These are phyloP conservation scores for Porites lobata DNA, from an alignment of 92 coral and sea anemone species.

Conservation along the genomic window DNA sequence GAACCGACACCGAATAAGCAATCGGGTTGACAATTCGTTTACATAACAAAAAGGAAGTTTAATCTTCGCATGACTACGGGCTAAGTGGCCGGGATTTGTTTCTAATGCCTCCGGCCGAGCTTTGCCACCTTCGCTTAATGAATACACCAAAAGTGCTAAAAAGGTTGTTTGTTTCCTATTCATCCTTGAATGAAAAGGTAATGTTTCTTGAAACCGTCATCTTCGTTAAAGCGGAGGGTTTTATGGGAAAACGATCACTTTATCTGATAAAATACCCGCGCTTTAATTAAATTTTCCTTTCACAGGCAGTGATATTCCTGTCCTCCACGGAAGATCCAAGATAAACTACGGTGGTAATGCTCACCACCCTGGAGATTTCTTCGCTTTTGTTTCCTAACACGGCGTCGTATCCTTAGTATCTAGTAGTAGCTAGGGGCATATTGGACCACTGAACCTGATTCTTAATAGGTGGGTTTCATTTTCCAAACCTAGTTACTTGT, in stretches of 20 bases:
- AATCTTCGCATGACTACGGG: background rate
- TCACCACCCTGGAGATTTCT: background rate
- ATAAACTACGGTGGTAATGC: too few relatives aligned
- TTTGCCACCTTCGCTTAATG: background rate
- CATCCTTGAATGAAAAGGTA: background rate
- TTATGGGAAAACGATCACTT: background rate
- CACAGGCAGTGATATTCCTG: background rate
- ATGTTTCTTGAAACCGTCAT: background rate
- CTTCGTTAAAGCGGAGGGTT: background rate
- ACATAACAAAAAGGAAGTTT: background rate
- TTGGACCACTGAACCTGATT: background rate
- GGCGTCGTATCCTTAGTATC: background rate
- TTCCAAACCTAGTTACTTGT: background rate
- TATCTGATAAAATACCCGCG: background rate
- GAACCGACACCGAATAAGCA: constrained; percentile 8
- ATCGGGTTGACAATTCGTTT: background rate
- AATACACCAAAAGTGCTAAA: background rate
- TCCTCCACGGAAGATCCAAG: background rate
- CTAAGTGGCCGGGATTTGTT: background rate
- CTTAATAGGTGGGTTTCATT: background rate
- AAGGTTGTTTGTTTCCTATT: background rate
- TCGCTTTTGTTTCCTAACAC: background rate
- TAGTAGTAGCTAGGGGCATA: background rate
- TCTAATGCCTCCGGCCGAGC: background rate
- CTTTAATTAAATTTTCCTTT: background rate